These are phyloP conservation scores for Hoplodrina ambigua DNA, from an alignment of 2,888 invertebrate species.

Conservation along the genomic window DNA sequence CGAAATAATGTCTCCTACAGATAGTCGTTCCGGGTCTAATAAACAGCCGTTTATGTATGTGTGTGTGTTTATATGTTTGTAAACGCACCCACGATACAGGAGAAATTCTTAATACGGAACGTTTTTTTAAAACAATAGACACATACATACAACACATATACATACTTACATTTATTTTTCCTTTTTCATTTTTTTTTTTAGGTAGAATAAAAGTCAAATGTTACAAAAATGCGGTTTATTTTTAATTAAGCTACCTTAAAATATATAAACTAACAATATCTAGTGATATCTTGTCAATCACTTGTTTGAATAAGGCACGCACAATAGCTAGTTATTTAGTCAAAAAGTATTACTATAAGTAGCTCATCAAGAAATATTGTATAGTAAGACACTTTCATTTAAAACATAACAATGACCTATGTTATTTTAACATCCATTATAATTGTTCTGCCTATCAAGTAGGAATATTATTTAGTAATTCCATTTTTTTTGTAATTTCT, in stretches of 20 bases:
- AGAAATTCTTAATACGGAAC: no score
- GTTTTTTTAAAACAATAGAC: no score
- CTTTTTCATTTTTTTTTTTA: no score
- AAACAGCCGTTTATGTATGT: no score
- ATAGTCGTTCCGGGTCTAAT: no score
- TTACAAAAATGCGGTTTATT: conserved; percentile 59
- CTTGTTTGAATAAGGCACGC: conserved; percentile 53
- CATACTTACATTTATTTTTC: no score
- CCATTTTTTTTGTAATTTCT: not conserved
- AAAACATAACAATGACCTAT: not conserved
- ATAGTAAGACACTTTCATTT: not conserved
- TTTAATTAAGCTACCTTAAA: conserved; percentile 53
- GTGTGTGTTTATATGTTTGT: no score
- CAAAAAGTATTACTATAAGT: conserved; percentile 4
- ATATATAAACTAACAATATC: conserved; percentile 60
- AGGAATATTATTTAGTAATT: conserved; percentile 1
- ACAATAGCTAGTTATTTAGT: conserved; percentile 4
- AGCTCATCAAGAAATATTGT: conserved; percentile 1
- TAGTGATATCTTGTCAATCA: conserved; percentile 61
- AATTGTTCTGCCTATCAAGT: not conserved
- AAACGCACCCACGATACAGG: no score
- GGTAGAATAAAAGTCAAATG: not conserved
- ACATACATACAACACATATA: no score
- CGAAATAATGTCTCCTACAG: no score
- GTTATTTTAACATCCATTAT: not conserved